Base-by-base conservation (phyloP, 2,113 vertebrate species). In the Oreochromis spilurus region DNA sequence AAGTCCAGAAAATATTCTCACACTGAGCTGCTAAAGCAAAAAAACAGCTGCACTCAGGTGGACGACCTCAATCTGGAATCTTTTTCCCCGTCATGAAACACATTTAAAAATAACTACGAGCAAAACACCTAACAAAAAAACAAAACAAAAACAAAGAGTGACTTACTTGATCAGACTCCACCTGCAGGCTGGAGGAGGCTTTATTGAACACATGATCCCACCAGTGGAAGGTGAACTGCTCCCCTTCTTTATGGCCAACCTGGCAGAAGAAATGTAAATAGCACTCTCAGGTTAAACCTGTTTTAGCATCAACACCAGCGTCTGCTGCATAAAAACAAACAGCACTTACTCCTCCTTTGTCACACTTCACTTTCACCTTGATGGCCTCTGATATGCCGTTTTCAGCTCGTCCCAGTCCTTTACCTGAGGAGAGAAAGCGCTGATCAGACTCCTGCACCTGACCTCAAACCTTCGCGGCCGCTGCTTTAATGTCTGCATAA, bases 171-270 rank as follows among this genome's bases (percentile, higher is more conserved):
- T 91, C 93, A 0, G 96, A 88, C 82, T 98, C 96, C 91, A 99
- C 98, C 1, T 96, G 92, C 81, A 99, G 94, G 87, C 94, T 97
- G 78, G 98, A 94, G 0, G 98, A 97, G 0, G 98, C 97, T 84
- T 96, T 93, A 83, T 99, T 99, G 95, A 99, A 99, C 82, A 99
- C 95, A 6, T 99, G 98, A 72, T 97, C 98, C 98, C 98, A 99
- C 98, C 98, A 99, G 85, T 99, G 97, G 93, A 98, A 97, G 54
- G 97, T 97, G 94, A 99, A 99, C 81, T 98, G 96, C 82, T 98
- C 97, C 0, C 97, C 97, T 31, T 97, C 91, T 2, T 97, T 96
- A 3, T 99, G 98, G 50, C 98, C 98, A 17, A 99, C 95, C 98
- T 99, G 94, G 1, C 36, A 17, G 7, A 81, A 53, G 84, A 21